phyloP scores from a whole-genome alignment of 2,888 invertebrate genomes.

The Hymenopus coronatus region DNA sequence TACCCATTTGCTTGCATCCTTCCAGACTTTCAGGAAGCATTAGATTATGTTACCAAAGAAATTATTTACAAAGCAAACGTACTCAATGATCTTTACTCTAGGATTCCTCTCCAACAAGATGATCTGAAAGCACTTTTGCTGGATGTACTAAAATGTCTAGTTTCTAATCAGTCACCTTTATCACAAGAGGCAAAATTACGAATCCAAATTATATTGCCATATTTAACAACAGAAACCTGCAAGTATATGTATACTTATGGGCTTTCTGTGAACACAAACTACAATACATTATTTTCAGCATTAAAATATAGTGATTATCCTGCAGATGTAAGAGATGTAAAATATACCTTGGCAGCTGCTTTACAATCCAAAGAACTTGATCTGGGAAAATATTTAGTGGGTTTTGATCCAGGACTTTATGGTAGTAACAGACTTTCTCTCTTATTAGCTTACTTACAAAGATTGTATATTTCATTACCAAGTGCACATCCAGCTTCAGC shows the following conservation, averaged over 20 bases:
- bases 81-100: neutral
- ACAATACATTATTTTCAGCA: neutral
- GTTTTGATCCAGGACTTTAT: neutral
- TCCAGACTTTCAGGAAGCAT: neutral
- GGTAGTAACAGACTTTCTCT: neutral
- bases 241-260: neutral
- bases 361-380: neutral
- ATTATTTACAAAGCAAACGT: neutral
- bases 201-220: neutral
- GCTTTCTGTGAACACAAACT: neutral
- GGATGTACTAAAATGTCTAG: neutral
- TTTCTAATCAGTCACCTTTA: neutral
- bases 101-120: neutral
- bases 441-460: neutral
- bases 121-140: neutral
- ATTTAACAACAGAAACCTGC: neutral
- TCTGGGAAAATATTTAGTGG: neutral
- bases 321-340: conserved; percentile 6
- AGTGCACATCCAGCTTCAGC: conserved; percentile 12
- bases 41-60: neutral
- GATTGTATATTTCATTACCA: neutral
- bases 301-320: conserved; percentile 9
- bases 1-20: neutral
- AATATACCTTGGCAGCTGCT: neutral
- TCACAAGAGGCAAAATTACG: neutral